Evolutionary conservation across 2,888 invertebrate species (phyloP).

Genomic region (Chorisops tibialis): DNA sequence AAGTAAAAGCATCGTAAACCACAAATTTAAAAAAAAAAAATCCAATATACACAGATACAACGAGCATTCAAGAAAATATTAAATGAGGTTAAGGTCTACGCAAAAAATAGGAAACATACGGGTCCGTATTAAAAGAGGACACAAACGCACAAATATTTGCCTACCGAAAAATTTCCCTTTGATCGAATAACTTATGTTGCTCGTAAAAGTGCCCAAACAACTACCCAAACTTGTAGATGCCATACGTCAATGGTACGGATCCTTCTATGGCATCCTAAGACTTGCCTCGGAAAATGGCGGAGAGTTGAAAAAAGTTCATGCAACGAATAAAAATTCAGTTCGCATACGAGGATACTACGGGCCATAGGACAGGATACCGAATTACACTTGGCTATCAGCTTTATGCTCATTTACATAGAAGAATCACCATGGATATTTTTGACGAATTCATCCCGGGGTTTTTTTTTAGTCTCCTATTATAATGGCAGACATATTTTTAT

Average conservation of each 20-base stretch:
- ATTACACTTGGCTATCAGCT: neutral
- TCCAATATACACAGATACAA: too few species aligned
- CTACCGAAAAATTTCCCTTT: neutral
- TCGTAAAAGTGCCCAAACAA: neutral
- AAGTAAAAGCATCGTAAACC: too few species aligned
- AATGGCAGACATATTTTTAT: slow-evolving; percentile 16
- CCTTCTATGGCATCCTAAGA: neutral
- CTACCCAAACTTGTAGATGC: neutral
- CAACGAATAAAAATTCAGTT: neutral
- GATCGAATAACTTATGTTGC: slow-evolving; percentile 11
- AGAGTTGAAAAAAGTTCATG: slow-evolving; percentile 2
- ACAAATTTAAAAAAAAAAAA: too few species aligned
- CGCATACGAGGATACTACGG: neutral
- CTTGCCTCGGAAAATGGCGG: neutral
- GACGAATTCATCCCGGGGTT: slow-evolving; percentile 10
- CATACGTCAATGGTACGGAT: neutral
- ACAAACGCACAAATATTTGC: neutral
- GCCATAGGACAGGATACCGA: too few species aligned
- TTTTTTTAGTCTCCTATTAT: too few species aligned
- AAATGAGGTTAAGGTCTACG: neutral
- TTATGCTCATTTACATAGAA: neutral
- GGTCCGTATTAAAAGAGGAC: neutral
- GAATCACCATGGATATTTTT: neutral
- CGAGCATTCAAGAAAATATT: too few species aligned
- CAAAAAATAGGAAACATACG: neutral